Percentiles rank a stretch among this genome's conserved stretches.
Conservation (phyloP, 2,888 invertebrate genomes). For the Stratiomys singularior region DNA sequence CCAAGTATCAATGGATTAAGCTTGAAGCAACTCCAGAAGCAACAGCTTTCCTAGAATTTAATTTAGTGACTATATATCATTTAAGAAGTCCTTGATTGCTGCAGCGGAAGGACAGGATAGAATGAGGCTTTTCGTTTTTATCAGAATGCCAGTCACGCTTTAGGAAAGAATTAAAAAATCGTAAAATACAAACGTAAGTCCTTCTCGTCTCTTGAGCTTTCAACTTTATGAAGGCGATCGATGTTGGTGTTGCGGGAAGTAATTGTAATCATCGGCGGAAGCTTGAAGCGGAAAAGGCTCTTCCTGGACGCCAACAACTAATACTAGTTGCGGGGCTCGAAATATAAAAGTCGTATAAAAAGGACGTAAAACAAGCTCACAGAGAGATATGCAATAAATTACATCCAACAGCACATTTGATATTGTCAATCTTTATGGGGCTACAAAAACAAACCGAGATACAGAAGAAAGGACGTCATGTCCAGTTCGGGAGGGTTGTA, state of each 20-base stretch:
- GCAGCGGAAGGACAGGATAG: background rate
- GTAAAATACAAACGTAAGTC: constrained; percentile 20
- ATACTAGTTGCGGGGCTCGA: background rate
- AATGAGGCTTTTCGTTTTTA: background rate
- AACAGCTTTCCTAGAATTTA: constrained; percentile 18
- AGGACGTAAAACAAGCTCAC: constrained; percentile 36
- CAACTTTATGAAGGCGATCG: constrained; percentile 3
- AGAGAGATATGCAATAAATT: constrained; percentile 40
- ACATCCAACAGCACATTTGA: constrained; percentile 26
- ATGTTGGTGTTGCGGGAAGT: background rate
- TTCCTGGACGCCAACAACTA: constrained; percentile 20
- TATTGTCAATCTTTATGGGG: constrained; percentile 36
- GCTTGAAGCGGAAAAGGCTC: constrained; percentile 6
- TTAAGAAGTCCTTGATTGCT: background rate
- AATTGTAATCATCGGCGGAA: constrained; percentile 26
- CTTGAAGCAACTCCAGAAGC: background rate
- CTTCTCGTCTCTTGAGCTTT: background rate
- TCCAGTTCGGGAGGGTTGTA: background rate
- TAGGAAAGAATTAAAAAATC: background rate
- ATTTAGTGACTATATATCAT: constrained; percentile 21
- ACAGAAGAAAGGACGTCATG: background rate
- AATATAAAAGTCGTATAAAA: constrained; percentile 9
- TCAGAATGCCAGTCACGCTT: constrained; percentile 18
- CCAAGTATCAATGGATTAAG: too few species aligned
- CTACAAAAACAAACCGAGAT: background rate